Evolutionary conservation across 2,797 vertebrate genomes (phyloP).

Genomic region (Malurus splendens): DNA sequence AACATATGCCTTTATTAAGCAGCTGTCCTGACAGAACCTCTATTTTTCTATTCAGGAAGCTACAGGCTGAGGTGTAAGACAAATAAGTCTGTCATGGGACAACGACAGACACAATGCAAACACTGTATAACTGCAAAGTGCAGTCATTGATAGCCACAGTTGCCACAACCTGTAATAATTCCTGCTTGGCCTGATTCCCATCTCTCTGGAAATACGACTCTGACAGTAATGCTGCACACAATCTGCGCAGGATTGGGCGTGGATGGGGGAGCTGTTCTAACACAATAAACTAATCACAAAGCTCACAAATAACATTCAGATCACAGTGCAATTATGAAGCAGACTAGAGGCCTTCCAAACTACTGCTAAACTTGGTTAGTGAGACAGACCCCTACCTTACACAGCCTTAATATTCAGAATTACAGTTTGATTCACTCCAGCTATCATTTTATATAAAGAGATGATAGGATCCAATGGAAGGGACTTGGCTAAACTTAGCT

Average conservation of each 20-base stretch:
- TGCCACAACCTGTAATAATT: neutral
- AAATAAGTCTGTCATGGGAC: neutral
- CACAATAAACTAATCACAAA: neutral
- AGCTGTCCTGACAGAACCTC: neutral
- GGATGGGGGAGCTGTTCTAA: neutral
- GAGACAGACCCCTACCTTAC: neutral
- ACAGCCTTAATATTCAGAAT: neutral
- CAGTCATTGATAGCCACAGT: neutral
- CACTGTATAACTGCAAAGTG: neutral
- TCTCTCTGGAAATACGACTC: neutral
- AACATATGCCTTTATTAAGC: neutral
- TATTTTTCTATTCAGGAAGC: neutral
- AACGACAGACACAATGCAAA: conserved; percentile 4
- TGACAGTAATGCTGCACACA: neutral
- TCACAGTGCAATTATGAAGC: neutral
- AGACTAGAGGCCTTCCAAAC: neutral
- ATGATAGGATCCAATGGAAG: neutral
- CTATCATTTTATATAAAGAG: neutral
- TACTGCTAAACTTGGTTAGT: neutral
- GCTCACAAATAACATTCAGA: neutral
- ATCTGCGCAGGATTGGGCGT: neutral
- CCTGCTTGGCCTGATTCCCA: neutral
- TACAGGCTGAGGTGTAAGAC: neutral
- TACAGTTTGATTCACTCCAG: neutral
- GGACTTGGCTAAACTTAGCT: neutral